Evolutionary conservation across 2,888 invertebrate genomes (phyloP).

Genomic region (Xestobium rufovillosum): DNA sequence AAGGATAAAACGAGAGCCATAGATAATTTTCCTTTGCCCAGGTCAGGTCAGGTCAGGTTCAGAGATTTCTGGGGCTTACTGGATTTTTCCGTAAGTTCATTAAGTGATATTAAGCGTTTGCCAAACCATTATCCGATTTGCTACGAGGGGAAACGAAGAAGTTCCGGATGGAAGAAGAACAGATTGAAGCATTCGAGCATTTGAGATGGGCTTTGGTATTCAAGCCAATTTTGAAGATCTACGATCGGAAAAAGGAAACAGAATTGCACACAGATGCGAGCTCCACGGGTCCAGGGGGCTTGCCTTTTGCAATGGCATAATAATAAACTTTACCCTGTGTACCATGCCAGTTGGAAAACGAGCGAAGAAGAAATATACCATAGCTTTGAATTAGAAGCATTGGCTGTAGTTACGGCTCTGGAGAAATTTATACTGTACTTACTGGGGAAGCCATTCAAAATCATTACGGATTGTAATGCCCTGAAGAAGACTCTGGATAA

Average conservation of each 20-base stretch:
- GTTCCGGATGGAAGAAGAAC: too few species aligned
- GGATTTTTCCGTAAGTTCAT: too few species aligned
- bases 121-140: too few species aligned
- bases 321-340: conserved; percentile 19
- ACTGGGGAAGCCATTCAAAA: conserved; percentile 23
- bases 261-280: conserved; percentile 26
- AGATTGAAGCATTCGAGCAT: conserved; percentile 20
- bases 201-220: conserved; percentile 15
- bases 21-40: too few species aligned
- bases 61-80: too few species aligned
- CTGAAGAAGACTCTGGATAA: not conserved
- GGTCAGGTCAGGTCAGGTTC: too few species aligned
- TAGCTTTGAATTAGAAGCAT: conserved; percentile 24
- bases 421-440: conserved; percentile 24
- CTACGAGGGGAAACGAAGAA: too few species aligned
- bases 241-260: conserved; percentile 18
- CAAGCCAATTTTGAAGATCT: conserved; percentile 18
- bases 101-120: too few species aligned
- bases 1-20: too few species aligned
- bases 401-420: conserved; percentile 23
- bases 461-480: conserved; percentile 31
- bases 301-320: conserved; percentile 22
- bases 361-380: conserved; percentile 21
- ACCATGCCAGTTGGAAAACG: conserved; percentile 24
- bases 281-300: conserved; percentile 19